Percentiles rank a stretch among this genome's conserved stretches.
Conservation (phyloP, 2,113 vertebrate genomes). For the Ceyx cyanopectus region DNA sequence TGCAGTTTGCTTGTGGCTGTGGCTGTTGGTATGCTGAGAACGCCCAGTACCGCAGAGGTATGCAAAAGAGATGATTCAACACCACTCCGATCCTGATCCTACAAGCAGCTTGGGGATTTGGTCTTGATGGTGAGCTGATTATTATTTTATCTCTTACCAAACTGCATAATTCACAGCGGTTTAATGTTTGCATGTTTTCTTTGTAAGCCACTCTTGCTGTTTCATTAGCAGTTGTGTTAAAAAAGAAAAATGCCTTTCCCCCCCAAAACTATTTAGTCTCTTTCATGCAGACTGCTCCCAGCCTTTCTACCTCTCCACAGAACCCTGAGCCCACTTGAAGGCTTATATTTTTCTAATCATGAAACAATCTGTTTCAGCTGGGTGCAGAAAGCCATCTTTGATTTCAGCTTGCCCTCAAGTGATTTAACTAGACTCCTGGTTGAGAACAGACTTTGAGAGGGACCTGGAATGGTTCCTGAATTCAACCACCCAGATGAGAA, state of each 20-base stretch:
- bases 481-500: background rate
- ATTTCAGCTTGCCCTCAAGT: slow-evolving; percentile 15
- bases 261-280: background rate
- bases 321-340: background rate
- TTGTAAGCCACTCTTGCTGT: background rate
- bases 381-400: slow-evolving; percentile 10
- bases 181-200: background rate
- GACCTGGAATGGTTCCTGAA: slow-evolving; percentile 3
- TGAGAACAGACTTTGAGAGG: background rate
- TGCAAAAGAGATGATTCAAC: slow-evolving; percentile 37
- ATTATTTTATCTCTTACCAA: slow-evolving; percentile 54
- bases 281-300: background rate
- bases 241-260: slow-evolving; percentile 15
- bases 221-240: background rate
- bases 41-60: background rate
- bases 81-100: background rate
- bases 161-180: background rate
- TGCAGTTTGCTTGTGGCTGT: rapidly evolving
- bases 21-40: background rate
- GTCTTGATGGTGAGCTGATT: slow-evolving; percentile 39
- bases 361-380: slow-evolving; percentile 4
- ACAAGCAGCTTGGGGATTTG: slow-evolving; percentile 19
- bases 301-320: background rate
- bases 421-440: background rate
- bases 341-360: background rate